A percentile compares a stretch with the other conserved stretches of the same genome.
phyloP scores from a whole-genome alignment of 2,113 vertebrate genomes.

The Myotis yumanensis region DNA sequence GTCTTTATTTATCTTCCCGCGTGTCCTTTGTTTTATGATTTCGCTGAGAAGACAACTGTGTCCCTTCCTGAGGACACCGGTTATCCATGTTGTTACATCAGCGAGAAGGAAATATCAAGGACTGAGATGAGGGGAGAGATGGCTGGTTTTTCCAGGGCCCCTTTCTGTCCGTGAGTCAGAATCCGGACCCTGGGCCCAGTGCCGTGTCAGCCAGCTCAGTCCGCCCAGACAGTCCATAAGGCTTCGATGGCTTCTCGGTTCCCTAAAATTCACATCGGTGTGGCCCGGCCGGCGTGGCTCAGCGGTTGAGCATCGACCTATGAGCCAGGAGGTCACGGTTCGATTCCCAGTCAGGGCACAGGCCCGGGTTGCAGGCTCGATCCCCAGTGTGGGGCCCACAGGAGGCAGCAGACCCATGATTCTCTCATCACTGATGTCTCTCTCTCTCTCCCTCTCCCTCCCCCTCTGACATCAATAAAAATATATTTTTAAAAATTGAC shows the following conservation, averaged over 20 bases:
- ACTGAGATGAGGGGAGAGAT: not conserved
- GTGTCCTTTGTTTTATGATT: not conserved
- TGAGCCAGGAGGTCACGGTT: too few relatives aligned
- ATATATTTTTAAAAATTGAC: not conserved
- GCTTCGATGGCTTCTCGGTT: not conserved
- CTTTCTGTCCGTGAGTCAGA: not conserved
- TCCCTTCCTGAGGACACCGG: not conserved
- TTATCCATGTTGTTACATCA: slow-evolving; percentile 34
- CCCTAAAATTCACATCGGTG: not conserved
- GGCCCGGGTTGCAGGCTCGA: too few relatives aligned
- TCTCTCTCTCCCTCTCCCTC: too few relatives aligned
- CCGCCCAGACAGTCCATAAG: not conserved
- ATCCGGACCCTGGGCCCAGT: not conserved
- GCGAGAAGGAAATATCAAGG: not conserved
- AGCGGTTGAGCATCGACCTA: too few relatives aligned
- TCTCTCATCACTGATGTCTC: too few relatives aligned
- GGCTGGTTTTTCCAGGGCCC: rapidly evolving
- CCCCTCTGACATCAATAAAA: too few relatives aligned
- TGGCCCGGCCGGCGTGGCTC: not conserved
- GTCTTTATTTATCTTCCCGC: slow-evolving; percentile 2
- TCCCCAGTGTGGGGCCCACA: too few relatives aligned
- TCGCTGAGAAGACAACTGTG: not conserved
- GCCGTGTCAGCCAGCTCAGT: not conserved
- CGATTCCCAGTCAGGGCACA: too few relatives aligned
- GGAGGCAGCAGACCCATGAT: too few relatives aligned